Conservation (phyloP, 2,113 vertebrate genomes). For the Oreocharis arfaki region DNA sequence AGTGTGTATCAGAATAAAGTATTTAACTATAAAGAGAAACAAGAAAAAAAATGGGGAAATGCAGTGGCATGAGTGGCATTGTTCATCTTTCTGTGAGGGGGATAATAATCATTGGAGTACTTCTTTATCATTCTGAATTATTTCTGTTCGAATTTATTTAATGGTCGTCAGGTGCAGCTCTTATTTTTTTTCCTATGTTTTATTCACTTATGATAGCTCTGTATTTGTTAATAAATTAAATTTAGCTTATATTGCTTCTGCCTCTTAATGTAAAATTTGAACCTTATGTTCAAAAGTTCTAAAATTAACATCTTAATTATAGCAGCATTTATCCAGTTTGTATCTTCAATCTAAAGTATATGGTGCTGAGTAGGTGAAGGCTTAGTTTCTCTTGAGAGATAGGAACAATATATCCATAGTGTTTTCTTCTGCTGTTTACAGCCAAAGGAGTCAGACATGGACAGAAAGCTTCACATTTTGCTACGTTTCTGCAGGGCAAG, state of each 20-base stretch:
- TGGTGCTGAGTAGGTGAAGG: neutral
- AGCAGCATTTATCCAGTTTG: neutral
- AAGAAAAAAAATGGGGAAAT: neutral
- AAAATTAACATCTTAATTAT: neutral
- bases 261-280: neutral
- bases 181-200: neutral
- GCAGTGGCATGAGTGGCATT: fast-evolving
- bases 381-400: neutral
- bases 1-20: neutral
- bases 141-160: neutral
- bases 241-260: neutral
- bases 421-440: neutral
- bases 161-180: neutral
- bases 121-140: neutral
- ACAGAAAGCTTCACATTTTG: neutral
- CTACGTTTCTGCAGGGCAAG: neutral
- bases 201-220: neutral
- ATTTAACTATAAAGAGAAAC: neutral
- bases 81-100: neutral
- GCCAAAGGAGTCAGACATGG: neutral
- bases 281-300: neutral
- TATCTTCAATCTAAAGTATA: neutral
- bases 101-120: neutral
- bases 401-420: neutral
- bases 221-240: neutral